phyloP scores from a whole-genome alignment of 2,113 vertebrate species.

The Stictonetta naevosa region DNA sequence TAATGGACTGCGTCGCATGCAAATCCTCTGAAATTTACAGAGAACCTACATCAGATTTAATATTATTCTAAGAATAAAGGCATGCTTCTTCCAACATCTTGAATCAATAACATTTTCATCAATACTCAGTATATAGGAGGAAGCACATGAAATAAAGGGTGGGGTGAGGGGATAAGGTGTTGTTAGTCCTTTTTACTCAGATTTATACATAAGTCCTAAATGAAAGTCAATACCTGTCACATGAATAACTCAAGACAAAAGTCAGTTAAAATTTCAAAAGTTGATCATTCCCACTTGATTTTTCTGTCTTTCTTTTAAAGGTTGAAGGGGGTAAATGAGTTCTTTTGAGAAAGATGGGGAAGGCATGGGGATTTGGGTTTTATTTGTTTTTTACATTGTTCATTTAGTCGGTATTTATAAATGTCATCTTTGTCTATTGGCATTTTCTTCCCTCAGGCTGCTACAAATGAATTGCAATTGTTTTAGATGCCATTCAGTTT shows the following conservation, averaged over 20 bases:
- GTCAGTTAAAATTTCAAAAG: not conserved
- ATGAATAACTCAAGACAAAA: not conserved
- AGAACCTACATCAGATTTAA: not conserved
- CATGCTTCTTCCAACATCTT: not conserved
- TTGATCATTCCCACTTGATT: slow-evolving; percentile 9
- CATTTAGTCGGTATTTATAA: slow-evolving; percentile 23
- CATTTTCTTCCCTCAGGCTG: slow-evolving; percentile 41
- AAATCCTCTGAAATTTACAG: slow-evolving; percentile 41
- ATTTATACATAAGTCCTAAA: not conserved
- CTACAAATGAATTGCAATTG: slow-evolving; percentile 46
- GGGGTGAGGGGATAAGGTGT: too few species aligned
- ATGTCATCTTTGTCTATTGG: slow-evolving; percentile 31
- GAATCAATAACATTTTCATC: not conserved
- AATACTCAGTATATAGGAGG: not conserved
- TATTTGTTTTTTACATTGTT: slow-evolving; percentile 6
- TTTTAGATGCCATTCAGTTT: slow-evolving; percentile 42
- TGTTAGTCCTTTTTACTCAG: not conserved
- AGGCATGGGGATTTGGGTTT: not conserved
- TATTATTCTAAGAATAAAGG: not conserved
- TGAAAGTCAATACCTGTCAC: not conserved
- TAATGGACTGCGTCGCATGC: slow-evolving; percentile 19
- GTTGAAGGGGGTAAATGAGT: not conserved
- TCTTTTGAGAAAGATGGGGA: not conserved
- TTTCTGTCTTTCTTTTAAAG: slow-evolving; percentile 25
- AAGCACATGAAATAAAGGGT: not conserved